Evolutionary conservation across 2,888 invertebrate genomes (phyloP).

Genomic region (Calameuta idolon): DNA sequence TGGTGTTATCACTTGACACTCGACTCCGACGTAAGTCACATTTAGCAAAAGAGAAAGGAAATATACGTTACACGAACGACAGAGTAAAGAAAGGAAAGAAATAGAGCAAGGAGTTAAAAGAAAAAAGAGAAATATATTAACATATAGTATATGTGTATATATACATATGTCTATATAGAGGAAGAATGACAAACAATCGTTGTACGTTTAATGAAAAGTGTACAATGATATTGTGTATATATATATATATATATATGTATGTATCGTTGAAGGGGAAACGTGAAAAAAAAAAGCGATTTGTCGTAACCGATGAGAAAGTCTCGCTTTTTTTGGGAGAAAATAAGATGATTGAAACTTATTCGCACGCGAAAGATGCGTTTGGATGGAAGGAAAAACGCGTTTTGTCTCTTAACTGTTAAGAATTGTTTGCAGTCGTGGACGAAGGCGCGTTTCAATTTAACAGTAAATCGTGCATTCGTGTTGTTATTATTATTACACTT

Average conservation of each 20-base stretch:
- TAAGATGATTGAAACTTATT: not conserved
- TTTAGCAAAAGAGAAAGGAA: slow-evolving; percentile 34
- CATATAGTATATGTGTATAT: not conserved
- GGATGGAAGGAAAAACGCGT: not conserved
- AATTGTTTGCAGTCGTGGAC: not conserved
- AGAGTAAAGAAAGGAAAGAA: not conserved
- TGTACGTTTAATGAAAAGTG: not conserved
- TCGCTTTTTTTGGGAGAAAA: not conserved
- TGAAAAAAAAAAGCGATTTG: not conserved
- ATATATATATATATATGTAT: too few species aligned
- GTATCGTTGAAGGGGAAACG: not conserved
- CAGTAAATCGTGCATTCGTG: not conserved
- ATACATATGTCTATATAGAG: not conserved
- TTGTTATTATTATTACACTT: not conserved
- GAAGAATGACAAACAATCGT: not conserved
- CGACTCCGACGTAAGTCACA: slow-evolving; percentile 26
- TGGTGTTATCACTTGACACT: slow-evolving; percentile 36
- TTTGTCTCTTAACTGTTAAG: not conserved
- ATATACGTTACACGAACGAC: slow-evolving; percentile 22
- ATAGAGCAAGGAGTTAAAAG: not conserved
- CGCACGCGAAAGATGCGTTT: not conserved
- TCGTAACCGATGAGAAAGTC: not conserved
- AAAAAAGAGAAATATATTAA: not conserved
- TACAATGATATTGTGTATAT: not conserved
- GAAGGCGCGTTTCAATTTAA: not conserved